Conservation (phyloP, 2,113 vertebrate species). For the Caloenas nicobarica region DNA sequence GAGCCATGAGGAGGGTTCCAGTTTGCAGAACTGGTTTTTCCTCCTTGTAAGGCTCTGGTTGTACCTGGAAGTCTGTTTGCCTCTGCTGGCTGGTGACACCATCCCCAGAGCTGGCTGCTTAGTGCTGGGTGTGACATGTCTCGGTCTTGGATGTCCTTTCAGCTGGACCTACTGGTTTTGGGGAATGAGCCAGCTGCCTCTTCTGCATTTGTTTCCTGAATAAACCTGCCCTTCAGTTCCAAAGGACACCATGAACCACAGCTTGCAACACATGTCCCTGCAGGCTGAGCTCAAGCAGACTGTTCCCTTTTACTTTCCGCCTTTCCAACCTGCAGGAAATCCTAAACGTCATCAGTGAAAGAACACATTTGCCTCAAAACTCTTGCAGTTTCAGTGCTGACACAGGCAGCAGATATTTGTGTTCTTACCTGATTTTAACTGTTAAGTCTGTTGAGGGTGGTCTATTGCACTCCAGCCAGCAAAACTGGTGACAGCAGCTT, state of each 20-base stretch:
- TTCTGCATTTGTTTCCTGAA: neutral
- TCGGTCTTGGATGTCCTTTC: neutral
- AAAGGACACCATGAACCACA: neutral
- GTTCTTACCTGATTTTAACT: neutral
- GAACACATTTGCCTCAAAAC: neutral
- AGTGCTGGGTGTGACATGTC: neutral
- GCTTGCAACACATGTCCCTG: neutral
- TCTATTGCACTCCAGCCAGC: neutral
- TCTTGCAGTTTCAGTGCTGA: neutral
- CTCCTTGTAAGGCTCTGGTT: neutral
- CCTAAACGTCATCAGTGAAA: neutral
- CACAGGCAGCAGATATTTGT: neutral
- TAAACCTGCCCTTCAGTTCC: neutral
- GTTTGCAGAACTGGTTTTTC: neutral
- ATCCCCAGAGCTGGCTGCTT: rapidly evolving
- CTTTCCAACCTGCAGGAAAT: neutral
- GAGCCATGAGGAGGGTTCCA: neutral
- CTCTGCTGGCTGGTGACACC: neutral
- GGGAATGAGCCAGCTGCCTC: neutral
- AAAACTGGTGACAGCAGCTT: neutral
- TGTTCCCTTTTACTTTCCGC: neutral
- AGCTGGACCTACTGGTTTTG: neutral
- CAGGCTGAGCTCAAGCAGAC: neutral
- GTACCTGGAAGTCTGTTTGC: neutral
- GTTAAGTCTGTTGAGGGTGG: neutral